Evolutionary conservation across 2,797 vertebrate species (phyloP).

Genomic region (Gallinago nigripennis): DNA sequence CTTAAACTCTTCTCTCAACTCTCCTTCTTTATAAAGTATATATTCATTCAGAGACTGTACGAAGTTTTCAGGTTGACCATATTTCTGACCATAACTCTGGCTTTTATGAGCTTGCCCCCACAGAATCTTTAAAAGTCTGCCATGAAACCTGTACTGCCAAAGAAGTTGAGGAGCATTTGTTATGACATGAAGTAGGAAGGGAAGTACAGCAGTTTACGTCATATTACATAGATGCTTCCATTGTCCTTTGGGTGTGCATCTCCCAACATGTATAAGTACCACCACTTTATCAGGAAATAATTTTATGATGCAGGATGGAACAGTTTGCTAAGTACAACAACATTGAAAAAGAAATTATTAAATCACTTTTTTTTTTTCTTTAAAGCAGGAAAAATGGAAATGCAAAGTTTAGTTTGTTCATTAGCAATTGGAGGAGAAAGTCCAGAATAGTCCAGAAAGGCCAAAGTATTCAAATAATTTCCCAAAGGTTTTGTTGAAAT

Average conservation of each 20-base stretch:
- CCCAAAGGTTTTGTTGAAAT: slow-evolving; percentile 45
- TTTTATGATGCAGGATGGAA: slow-evolving; percentile 1
- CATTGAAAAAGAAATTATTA: not conserved
- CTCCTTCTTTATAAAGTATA: not conserved
- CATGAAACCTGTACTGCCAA: slow-evolving; percentile 13
- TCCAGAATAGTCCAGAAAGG: not conserved
- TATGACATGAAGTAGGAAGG: not conserved
- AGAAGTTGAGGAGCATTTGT: not conserved
- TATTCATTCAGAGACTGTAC: not conserved
- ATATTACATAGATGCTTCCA: not conserved
- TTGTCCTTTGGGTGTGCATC: not conserved
- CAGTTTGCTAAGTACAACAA: not conserved
- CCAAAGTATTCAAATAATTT: slow-evolving; percentile 37
- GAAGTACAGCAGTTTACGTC: not conserved
- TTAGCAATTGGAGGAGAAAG: slow-evolving; percentile 12
- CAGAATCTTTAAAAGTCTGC: slow-evolving; percentile 17
- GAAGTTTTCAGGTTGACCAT: not conserved
- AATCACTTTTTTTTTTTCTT: not conserved
- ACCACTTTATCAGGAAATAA: not conserved
- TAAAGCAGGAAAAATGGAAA: slow-evolving; percentile 4
- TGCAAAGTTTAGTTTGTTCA: not conserved
- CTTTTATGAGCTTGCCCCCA: slow-evolving; percentile 16
- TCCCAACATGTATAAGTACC: not conserved
- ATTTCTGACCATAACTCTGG: not conserved
- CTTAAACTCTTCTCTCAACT: slow-evolving; percentile 14